Conservation (phyloP, 2,888 invertebrate species). For the Tetranychus truncatus region DNA sequence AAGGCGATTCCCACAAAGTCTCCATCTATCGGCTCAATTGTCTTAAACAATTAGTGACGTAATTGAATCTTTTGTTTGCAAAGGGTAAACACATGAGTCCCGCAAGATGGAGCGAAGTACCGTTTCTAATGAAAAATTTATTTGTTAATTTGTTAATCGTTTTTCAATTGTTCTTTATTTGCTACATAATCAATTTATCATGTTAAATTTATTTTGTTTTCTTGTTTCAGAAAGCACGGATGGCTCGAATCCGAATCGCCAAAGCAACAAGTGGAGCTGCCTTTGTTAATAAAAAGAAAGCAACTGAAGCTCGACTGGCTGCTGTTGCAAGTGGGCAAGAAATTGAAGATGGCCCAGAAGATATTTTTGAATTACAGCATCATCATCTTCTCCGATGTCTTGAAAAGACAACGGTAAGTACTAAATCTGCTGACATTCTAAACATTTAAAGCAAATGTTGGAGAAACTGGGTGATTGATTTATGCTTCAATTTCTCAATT, state of each 20-base stretch:
- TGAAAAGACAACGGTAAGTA: constrained; percentile 83
- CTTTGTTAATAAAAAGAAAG: constrained; percentile 94
- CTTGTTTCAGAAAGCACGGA: constrained; percentile 71
- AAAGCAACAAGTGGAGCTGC: constrained; percentile 97
- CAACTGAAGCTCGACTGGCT: constrained; percentile 81
- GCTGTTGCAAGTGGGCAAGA: constrained; percentile 58
- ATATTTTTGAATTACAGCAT: constrained; percentile 96
- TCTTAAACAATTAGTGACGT: background rate
- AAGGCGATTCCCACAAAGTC: too few relatives aligned
- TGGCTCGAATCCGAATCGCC: constrained; percentile 92
- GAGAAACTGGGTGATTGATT: background rate
- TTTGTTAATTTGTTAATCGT: background rate
- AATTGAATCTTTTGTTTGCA: background rate
- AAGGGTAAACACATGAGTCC: background rate
- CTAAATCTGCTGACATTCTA: background rate
- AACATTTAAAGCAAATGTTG: background rate
- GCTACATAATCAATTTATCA: background rate
- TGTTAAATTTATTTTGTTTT: background rate
- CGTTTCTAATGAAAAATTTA: background rate
- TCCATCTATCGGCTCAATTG: too few relatives aligned
- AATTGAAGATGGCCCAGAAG: constrained; percentile 72
- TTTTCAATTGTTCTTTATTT: too few relatives aligned
- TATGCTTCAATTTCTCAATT: background rate
- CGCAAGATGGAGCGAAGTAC: too few relatives aligned
- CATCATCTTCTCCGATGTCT: constrained; percentile 91